phyloP scores from a whole-genome alignment of 2,888 invertebrate species.

The Tachina fera region DNA sequence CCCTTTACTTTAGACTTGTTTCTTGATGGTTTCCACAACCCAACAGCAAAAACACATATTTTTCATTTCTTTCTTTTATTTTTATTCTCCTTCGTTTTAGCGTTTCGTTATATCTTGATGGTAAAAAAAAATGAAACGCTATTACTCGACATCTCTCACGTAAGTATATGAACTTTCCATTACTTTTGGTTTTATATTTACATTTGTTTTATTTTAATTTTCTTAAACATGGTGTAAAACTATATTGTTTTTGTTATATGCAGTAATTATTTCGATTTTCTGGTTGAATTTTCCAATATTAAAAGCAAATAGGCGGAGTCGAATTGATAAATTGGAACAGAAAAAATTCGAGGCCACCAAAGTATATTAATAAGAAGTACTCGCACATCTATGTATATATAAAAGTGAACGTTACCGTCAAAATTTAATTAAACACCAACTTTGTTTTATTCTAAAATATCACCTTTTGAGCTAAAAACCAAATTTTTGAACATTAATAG shows the following conservation, averaged over 20 bases:
- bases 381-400: too few relatives aligned
- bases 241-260: conserved; percentile 25
- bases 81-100: conserved; percentile 40
- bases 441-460: too few relatives aligned
- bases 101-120: conserved; percentile 50
- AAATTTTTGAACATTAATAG: too few relatives aligned
- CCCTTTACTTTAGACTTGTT: conserved; percentile 44
- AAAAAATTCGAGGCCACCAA: conserved; percentile 56
- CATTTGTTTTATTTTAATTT: conserved; percentile 5
- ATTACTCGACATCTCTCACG: conserved; percentile 39
- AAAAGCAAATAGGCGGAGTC: conserved; percentile 67
- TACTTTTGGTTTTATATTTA: conserved; percentile 15
- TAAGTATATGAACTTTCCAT: conserved; percentile 2
- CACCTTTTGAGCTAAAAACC: too few relatives aligned
- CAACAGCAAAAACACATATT: conserved; percentile 39
- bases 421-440: too few relatives aligned
- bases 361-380: neutral
- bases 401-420: too few relatives aligned
- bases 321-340: conserved; percentile 56
- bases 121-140: conserved; percentile 53
- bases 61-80: conserved; percentile 28
- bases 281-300: conserved; percentile 52
- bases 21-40: conserved; percentile 1
- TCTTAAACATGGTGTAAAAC: neutral
- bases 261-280: conserved; percentile 45